These are phyloP conservation scores for Neolamprologus caudopunctatus DNA, from an alignment of 2,113 vertebrate species.

Conservation along the genomic window DNA sequence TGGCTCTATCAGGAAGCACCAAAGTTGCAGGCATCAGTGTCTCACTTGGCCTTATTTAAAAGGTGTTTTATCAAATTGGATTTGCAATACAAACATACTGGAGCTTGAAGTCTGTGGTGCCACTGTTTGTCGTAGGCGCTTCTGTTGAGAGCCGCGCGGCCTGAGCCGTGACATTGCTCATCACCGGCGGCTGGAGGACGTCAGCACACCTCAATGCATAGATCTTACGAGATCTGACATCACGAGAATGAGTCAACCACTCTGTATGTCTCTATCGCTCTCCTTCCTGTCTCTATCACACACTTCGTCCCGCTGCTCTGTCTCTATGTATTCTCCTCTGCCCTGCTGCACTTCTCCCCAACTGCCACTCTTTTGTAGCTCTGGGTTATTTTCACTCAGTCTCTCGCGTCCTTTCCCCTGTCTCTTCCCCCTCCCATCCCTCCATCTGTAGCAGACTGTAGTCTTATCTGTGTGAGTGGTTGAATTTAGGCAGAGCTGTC, in stretches of 20 bases:
- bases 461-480: neutral
- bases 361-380: constrained; percentile 36
- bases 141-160: neutral
- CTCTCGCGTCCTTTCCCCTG: neutral
- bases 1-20: neutral
- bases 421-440: neutral
- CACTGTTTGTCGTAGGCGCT: neutral
- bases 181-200: constrained; percentile 24
- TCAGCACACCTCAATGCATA: constrained; percentile 24
- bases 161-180: constrained; percentile 33
- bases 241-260: constrained; percentile 40
- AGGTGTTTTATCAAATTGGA: neutral
- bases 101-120: neutral
- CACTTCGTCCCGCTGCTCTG: neutral
- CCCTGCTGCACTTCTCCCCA: constrained; percentile 4
- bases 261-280: constrained; percentile 32
- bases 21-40: neutral
- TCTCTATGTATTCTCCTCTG: constrained; percentile 17
- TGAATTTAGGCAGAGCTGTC: constrained; percentile 31
- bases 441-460: constrained; percentile 15
- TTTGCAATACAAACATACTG: neutral
- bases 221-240: constrained; percentile 39
- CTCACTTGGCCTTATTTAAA: neutral
- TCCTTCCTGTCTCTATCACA: neutral
- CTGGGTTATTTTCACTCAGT: constrained; percentile 40